Evolutionary conservation across 2,113 vertebrate species (phyloP).

Genomic region (Daboia siamensis): DNA sequence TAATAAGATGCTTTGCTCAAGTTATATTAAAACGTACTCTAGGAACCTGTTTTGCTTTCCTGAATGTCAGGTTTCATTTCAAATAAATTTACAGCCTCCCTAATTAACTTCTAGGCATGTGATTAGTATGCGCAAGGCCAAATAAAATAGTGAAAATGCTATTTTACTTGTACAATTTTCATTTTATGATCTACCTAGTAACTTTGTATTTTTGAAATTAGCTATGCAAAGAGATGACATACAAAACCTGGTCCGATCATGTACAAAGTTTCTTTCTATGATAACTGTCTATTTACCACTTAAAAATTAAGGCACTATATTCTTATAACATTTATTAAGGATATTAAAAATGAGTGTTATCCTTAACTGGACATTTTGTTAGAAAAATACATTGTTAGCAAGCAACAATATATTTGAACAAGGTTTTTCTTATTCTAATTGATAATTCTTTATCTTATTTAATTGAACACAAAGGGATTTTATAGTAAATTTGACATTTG

Average conservation of each 20-base stretch:
- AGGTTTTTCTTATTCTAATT: neutral
- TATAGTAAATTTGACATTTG: neutral
- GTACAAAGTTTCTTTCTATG: neutral
- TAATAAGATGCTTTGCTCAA: neutral
- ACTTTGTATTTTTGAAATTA: neutral
- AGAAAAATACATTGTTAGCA: neutral
- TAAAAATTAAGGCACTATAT: neutral
- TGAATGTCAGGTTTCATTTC: neutral
- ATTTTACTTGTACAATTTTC: constrained; percentile 6
- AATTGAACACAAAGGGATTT: neutral
- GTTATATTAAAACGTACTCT: neutral
- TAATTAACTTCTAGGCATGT: neutral
- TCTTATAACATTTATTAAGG: neutral
- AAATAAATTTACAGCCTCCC: neutral
- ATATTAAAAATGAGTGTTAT: neutral
- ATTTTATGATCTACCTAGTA: neutral
- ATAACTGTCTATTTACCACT: neutral
- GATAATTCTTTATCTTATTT: too few relatives aligned
- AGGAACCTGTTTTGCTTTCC: neutral
- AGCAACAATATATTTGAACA: neutral
- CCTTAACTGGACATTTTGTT: neutral
- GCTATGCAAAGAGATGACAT: neutral
- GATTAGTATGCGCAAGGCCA: neutral
- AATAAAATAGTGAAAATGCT: neutral
- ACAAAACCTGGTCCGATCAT: neutral